These are phyloP conservation scores for Pheosia gnoma DNA, from an alignment of 2,888 invertebrate genomes.

Conservation along the genomic window DNA sequence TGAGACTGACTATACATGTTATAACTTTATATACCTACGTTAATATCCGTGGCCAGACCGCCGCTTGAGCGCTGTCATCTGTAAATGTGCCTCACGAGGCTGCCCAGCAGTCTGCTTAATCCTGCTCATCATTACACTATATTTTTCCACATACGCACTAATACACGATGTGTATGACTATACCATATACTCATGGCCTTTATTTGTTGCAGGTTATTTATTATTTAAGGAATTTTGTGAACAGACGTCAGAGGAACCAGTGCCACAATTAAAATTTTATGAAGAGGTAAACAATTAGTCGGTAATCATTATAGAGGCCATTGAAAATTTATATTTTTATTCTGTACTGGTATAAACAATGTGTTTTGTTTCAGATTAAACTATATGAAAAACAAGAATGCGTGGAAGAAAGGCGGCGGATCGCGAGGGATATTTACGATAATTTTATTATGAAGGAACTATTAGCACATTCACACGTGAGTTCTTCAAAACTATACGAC, in stretches of 20 bases:
- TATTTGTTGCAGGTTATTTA: constrained; percentile 94
- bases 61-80: too few species aligned
- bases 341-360: constrained; percentile 1
- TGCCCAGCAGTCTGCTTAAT: too few species aligned
- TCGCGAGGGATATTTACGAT: constrained; percentile 99
- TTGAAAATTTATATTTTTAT: constrained; percentile 7
- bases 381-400: constrained; percentile 99
- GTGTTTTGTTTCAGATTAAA: constrained; percentile 92
- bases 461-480: constrained; percentile 98
- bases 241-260: constrained; percentile 96
- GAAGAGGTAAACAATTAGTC: constrained; percentile 92
- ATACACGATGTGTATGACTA: neutral
- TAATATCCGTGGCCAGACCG: too few species aligned
- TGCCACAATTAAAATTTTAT: constrained; percentile 99
- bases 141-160: neutral
- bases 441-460: constrained; percentile 99
- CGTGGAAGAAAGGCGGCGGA: constrained; percentile 96
- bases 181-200: constrained; percentile 22
- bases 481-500: constrained; percentile 59
- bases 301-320: constrained; percentile 6
- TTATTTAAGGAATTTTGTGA: constrained; percentile 99
- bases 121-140: neutral
- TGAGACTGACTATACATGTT: constrained; percentile 18
- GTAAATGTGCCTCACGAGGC: too few species aligned
- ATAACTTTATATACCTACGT: neutral